Evolutionary conservation across 2,113 vertebrate species (phyloP).

Genomic region (Cyanoderma ruficeps): DNA sequence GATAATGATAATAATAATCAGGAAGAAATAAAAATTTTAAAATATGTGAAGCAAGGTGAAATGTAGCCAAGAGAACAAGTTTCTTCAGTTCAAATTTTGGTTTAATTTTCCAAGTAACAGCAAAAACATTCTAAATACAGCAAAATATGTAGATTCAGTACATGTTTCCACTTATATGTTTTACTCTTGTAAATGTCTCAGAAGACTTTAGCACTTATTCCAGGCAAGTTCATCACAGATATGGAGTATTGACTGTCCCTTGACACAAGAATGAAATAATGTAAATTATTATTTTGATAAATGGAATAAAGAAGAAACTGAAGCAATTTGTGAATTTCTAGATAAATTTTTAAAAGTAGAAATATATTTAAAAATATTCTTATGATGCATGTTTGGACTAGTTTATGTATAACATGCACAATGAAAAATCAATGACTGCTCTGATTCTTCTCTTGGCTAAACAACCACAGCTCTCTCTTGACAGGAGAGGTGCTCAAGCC

Average conservation of each 20-base stretch:
- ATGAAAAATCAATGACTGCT: background rate
- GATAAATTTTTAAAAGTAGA: background rate
- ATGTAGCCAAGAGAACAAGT: background rate
- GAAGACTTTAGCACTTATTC: background rate
- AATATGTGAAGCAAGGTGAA: background rate
- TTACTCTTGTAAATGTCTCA: background rate
- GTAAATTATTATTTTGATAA: background rate
- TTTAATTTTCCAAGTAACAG: background rate
- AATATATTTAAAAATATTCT: background rate
- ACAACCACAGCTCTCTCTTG: background rate
- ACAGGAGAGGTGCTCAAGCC: background rate
- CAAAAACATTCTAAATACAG: background rate
- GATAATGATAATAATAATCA: background rate
- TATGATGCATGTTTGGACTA: background rate
- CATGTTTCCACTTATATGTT: background rate
- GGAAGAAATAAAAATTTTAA: background rate
- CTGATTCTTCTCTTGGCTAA: background rate
- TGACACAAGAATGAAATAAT: background rate
- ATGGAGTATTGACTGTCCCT: background rate
- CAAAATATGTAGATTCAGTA: background rate
- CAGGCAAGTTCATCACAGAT: background rate
- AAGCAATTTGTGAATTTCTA: background rate
- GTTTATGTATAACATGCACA: background rate
- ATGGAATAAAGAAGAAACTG: background rate
- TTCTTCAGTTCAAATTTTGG: background rate